Percentiles rank a stretch among this genome's conserved stretches.
Conservation (phyloP, 2,113 vertebrate genomes). For the Tychaedon coryphoeus region DNA sequence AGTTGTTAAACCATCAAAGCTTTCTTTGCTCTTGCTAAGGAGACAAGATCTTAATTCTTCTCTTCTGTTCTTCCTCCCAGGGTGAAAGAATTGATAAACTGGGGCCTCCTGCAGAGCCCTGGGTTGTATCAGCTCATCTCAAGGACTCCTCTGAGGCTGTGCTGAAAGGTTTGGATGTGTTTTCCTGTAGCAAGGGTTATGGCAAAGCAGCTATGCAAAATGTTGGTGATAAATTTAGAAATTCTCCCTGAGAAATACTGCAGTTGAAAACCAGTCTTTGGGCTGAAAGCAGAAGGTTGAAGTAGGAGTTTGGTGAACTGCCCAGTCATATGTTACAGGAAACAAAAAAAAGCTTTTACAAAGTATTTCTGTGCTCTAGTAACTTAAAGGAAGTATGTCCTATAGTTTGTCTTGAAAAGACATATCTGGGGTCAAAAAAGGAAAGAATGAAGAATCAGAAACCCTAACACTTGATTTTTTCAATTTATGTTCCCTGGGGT, state of each 20-base stretch:
- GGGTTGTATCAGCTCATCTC: constrained; percentile 67
- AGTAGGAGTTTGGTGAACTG: not conserved
- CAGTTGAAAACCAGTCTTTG: not conserved
- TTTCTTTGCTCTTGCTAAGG: not conserved
- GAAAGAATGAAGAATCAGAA: not conserved
- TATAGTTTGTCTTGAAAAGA: not conserved
- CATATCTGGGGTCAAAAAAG: not conserved
- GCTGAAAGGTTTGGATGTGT: constrained; percentile 64
- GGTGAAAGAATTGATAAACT: constrained; percentile 64
- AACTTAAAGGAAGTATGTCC: not conserved
- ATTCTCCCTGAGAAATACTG: not conserved
- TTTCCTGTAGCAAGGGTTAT: not conserved
- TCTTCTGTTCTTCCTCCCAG: constrained; percentile 9
- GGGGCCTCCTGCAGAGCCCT: constrained; percentile 69
- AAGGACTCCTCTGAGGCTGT: constrained; percentile 46
- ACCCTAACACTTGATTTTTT: not conserved
- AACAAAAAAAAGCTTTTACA: not conserved
- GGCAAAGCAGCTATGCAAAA: not conserved
- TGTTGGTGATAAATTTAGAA: not conserved
- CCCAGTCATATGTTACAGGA: not conserved
- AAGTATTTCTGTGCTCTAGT: not conserved
- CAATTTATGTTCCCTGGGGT: not conserved
- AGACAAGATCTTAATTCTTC: not conserved
- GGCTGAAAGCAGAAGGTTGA: not conserved
- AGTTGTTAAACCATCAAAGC: not conserved